Conservation (phyloP, 2,113 vertebrate genomes). For the Mugil cephalus region DNA sequence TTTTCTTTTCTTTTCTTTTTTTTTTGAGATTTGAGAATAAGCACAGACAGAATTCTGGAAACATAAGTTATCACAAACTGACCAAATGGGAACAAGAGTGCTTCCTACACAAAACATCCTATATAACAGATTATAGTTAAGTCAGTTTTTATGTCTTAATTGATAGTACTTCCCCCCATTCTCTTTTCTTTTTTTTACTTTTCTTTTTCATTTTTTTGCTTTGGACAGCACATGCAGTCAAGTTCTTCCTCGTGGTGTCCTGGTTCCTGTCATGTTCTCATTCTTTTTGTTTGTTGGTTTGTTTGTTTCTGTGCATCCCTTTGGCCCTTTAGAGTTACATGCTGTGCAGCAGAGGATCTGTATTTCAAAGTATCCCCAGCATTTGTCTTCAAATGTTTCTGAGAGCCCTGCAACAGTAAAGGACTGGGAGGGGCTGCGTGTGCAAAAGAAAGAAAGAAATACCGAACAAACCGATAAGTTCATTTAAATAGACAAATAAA, state of each 20-base stretch:
- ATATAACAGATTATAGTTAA: slow-evolving; percentile 93
- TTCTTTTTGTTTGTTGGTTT: slow-evolving; percentile 27
- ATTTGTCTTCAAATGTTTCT: slow-evolving; percentile 51
- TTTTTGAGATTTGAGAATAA: slow-evolving; percentile 88
- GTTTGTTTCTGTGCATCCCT: slow-evolving; percentile 71
- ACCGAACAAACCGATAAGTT: slow-evolving; percentile 61
- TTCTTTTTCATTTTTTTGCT: slow-evolving; percentile 69
- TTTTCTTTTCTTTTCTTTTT: too few species aligned
- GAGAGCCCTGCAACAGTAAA: slow-evolving; percentile 24
- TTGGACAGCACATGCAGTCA: slow-evolving; percentile 94
- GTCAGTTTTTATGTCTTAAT: slow-evolving; percentile 86
- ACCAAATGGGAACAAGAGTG: slow-evolving; percentile 97
- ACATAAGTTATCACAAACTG: slow-evolving; percentile 91
- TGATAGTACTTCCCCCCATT: slow-evolving; percentile 82
- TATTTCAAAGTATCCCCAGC: slow-evolving; percentile 56
- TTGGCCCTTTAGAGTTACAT: slow-evolving; percentile 46
- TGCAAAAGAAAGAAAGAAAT: slow-evolving; percentile 58
- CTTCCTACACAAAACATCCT: slow-evolving; percentile 99
- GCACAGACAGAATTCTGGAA: slow-evolving; percentile 94
- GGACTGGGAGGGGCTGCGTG: slow-evolving; percentile 20
- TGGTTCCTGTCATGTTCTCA: slow-evolving; percentile 50
- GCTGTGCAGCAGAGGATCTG: slow-evolving; percentile 72
- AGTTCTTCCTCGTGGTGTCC: slow-evolving; percentile 73
- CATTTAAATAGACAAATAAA: slow-evolving; percentile 73
- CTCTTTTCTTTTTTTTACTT: slow-evolving; percentile 38